These are phyloP conservation scores for Drosophila siamana DNA, from an alignment of 2,888 invertebrate genomes.

Conservation along the genomic window DNA sequence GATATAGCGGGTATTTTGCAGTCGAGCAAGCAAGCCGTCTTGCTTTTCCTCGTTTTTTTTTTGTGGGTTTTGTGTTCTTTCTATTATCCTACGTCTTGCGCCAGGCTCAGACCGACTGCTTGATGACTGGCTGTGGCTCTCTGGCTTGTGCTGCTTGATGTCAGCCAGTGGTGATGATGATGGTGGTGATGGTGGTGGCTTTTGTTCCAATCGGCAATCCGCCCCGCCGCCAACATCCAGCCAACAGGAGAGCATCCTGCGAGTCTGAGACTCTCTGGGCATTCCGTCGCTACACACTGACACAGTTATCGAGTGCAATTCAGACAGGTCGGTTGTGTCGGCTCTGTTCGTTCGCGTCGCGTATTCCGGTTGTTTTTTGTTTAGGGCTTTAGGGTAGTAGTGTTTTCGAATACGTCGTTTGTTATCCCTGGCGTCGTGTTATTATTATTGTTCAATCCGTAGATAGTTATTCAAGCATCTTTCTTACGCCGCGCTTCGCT, in stretches of 20 bases:
- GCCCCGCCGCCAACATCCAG: conserved; percentile 52
- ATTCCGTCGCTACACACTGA: conserved; percentile 75
- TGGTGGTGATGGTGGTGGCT: conserved; percentile 42
- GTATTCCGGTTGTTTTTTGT: conserved; percentile 46
- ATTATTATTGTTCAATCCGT: conserved; percentile 52
- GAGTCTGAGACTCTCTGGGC: conserved; percentile 57
- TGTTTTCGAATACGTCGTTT: conserved; percentile 20
- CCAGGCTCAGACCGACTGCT: conserved; percentile 23
- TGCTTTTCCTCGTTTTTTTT: background rate
- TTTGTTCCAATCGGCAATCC: conserved; percentile 30
- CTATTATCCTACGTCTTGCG: conserved; percentile 51
- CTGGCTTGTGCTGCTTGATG: conserved; percentile 25
- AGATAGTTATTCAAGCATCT: conserved; percentile 45
- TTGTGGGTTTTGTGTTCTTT: conserved; percentile 5
- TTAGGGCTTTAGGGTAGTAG: conserved; percentile 20
- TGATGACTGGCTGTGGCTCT: conserved; percentile 14
- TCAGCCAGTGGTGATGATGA: conserved; percentile 21
- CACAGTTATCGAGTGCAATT: conserved; percentile 85
- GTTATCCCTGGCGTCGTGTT: conserved; percentile 29
- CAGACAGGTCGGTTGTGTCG: conserved; percentile 84
- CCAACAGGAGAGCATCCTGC: conserved; percentile 61
- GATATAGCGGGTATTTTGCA: background rate
- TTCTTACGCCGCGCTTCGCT: conserved; percentile 52
- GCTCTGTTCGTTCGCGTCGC: conserved; percentile 44
- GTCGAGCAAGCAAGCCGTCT: background rate